phyloP scores from a whole-genome alignment of 2,797 vertebrate species.

The Chelon labrosus region DNA sequence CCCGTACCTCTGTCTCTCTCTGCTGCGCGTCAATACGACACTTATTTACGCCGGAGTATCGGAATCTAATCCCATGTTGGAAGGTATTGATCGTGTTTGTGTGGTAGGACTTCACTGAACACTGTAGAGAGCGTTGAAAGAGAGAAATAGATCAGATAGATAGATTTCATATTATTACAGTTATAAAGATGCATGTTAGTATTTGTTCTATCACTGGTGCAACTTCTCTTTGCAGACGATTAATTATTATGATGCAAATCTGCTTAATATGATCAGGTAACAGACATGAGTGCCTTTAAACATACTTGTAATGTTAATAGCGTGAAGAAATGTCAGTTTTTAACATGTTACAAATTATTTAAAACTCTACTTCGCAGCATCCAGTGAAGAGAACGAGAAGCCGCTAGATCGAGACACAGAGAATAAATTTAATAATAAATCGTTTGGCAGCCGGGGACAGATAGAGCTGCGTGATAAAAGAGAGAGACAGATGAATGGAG shows the following conservation, averaged over 20 bases:
- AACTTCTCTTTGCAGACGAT: too few relatives aligned
- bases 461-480: constrained; percentile 59
- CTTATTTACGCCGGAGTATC: constrained; percentile 49
- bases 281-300: too few relatives aligned
- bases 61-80: constrained; percentile 54
- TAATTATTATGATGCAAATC: too few relatives aligned
- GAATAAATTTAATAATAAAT: constrained; percentile 53
- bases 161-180: background rate
- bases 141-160: background rate
- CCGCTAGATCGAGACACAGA: constrained; percentile 21
- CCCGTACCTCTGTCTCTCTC: constrained; percentile 19
- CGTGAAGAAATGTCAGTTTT: background rate
- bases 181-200: too few relatives aligned
- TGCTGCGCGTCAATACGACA: constrained; percentile 30
- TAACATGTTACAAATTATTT: background rate
- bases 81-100: constrained; percentile 62
- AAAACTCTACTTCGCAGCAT: background rate
- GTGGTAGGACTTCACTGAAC: constrained; percentile 35
- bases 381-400: constrained; percentile 5
- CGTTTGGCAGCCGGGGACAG: constrained; percentile 55
- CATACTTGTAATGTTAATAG: too few relatives aligned
- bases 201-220: too few relatives aligned
- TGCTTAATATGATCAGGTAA: too few relatives aligned
- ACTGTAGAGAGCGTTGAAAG: constrained; percentile 13
- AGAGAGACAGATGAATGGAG: constrained; percentile 63